A percentile compares a stretch with the other conserved stretches of the same genome.
Conservation (phyloP, 2,888 invertebrate species). For the Nymphalis urticae region DNA sequence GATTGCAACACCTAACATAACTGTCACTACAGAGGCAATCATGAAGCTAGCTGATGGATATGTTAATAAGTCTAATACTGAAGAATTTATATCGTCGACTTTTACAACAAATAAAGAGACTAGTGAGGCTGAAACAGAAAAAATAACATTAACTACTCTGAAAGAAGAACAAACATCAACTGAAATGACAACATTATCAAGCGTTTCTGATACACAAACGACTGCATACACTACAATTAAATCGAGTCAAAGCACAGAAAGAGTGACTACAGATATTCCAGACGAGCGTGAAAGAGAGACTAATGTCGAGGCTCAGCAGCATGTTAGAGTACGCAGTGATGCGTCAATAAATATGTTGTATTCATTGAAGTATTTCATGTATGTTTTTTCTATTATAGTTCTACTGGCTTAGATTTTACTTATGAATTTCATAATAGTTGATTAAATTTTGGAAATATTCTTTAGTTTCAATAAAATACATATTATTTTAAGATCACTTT, state of each 20-base stretch:
- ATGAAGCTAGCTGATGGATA: constrained; percentile 1
- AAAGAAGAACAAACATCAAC: constrained; percentile 15
- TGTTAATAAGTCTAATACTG: constrained; percentile 4
- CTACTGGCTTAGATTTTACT: constrained; percentile 14
- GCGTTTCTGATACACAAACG: background rate
- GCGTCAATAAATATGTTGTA: constrained; percentile 22
- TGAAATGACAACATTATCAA: constrained; percentile 21
- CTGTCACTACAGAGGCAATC: background rate
- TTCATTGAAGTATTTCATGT: constrained; percentile 17
- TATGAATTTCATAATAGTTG: background rate
- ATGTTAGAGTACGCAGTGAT: constrained; percentile 26
- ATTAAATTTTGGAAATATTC: background rate
- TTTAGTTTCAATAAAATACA: background rate
- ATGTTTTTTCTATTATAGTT: constrained; percentile 16
- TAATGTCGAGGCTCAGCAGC: constrained; percentile 39
- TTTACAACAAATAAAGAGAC: background rate
- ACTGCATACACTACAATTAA: constrained; percentile 17
- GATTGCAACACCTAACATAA: background rate
- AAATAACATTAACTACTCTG: constrained; percentile 20
- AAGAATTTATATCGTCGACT: constrained; percentile 10
- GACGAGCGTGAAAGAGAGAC: constrained; percentile 28
- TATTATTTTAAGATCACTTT: background rate
- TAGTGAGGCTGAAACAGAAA: constrained; percentile 20
- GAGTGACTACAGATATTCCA: constrained; percentile 19
- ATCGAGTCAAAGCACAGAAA: constrained; percentile 18